Evolutionary conservation across 2,888 invertebrate species (phyloP), one percentile per base, ranked within the genome.

Genomic region (Trissonchulus sp.): DNA sequence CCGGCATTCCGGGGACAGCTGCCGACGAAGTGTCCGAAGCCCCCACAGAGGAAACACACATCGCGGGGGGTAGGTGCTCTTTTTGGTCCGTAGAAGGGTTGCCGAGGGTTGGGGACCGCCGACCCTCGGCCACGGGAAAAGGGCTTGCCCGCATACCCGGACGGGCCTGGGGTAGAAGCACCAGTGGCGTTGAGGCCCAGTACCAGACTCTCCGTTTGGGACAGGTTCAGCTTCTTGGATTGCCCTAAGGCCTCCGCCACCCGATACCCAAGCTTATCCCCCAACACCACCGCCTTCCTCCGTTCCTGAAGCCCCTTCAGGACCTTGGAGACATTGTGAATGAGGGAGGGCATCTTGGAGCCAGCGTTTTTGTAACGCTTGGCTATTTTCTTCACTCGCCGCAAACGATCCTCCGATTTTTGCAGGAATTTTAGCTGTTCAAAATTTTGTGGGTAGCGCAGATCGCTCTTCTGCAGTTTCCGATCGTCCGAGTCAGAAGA

Each of bases 1-100:
- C 18, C 18, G 60, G 60, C 60, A n/a, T 60, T 60, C 18, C 60
- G 60, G 60, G 60, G 60, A 60, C 60, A 60, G 60, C 18, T 18
- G n/a, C n/a, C 60, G 60, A 60, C 60, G 60, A 60, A 60, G 60
- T 60, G 60, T 18, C 60, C 60, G 60, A n/a, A 60, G 60, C 18
- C 60, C n/a, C 60, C 60, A n/a, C 60, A 60, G 18, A 60, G n/a
- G 60, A 60, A 60, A 60, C 60, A 60, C 18, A 60, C 60, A 60
- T 60, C 60, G 18, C 60, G 18, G 18, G 60, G 18, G 18, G 60
- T 18, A 60, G 60, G 18, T 60, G 60, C 18, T 18, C 60, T 18
- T 60, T 60, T 60, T 18, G 60, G 60, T n/a, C 18, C n/a, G 60
- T 18, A 60, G n/a, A 60, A 60, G 18, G 18, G 60, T 60, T 60